phyloP scores from a whole-genome alignment of 1,140 invertebrate genomes.

The Lepidotrigona ventralis region DNA sequence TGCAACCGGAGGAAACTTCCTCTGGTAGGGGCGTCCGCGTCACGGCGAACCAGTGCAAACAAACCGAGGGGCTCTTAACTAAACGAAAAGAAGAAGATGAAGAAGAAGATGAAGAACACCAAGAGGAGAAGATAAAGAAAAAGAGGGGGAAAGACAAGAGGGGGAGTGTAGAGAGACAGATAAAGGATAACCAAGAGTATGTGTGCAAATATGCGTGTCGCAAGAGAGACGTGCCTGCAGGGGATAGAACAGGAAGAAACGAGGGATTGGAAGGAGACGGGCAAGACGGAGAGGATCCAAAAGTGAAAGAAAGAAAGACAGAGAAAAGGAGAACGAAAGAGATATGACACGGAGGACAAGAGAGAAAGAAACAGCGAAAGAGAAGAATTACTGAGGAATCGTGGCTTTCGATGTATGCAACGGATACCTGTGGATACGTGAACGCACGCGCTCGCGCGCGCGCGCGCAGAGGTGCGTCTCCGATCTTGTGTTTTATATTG shows the following conservation, averaged over 20 bases:
- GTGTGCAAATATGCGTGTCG: constrained; percentile 31
- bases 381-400: constrained; percentile 48
- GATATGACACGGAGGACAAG: neutral
- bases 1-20: constrained; percentile 50
- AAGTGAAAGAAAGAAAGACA: neutral
- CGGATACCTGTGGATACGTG: constrained; percentile 1
- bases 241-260: neutral
- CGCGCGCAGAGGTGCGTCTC: constrained; percentile 48
- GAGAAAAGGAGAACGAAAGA: neutral
- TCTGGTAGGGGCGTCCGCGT: constrained; percentile 10
- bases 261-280: neutral
- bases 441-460: constrained; percentile 16
- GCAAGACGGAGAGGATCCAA: neutral
- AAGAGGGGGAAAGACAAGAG: neutral
- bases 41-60: constrained; percentile 40
- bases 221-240: constrained; percentile 19
- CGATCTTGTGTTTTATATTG: constrained; percentile 72
- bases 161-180: neutral
- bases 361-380: constrained; percentile 4
- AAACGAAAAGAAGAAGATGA: constrained; percentile 1
- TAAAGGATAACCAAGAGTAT: neutral
- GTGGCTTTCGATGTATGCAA: constrained; percentile 23
- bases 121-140: neutral
- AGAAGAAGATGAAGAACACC: too few relatives aligned
- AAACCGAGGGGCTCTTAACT: constrained; percentile 31